Evolutionary conservation across 1,140 invertebrate species (phyloP).

Genomic region (Polypedilum vanderplanki): DNA sequence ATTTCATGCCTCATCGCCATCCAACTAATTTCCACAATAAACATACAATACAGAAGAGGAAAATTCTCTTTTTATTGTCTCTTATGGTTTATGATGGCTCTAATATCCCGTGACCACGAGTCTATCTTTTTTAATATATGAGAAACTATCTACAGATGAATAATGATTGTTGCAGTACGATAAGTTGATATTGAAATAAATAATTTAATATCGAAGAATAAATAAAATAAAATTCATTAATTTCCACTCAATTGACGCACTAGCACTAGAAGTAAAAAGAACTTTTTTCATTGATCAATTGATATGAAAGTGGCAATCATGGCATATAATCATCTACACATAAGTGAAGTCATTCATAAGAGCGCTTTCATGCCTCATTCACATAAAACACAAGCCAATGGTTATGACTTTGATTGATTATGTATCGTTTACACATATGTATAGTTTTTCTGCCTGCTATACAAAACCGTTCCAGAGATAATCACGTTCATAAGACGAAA

Average conservation of each 20-base stretch:
- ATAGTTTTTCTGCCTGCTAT: not conserved
- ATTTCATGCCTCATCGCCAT: slow-evolving; percentile 19
- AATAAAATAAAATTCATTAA: not conserved
- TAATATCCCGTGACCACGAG: slow-evolving; percentile 16
- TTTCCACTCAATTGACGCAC: not conserved
- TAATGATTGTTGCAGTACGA: too few species aligned
- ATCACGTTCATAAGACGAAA: not conserved
- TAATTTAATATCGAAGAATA: not conserved
- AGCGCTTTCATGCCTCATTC: not conserved
- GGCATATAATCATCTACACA: not conserved
- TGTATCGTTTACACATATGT: not conserved
- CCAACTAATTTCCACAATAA: slow-evolving; percentile 1
- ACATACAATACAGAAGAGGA: not conserved
- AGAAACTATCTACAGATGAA: too few species aligned
- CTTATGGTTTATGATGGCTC: slow-evolving; percentile 1
- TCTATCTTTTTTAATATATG: too few species aligned
- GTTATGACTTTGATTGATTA: slow-evolving; percentile 27
- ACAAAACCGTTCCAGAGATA: not conserved
- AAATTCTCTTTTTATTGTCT: not conserved
- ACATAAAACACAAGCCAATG: not conserved
- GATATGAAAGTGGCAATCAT: not conserved
- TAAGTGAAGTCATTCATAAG: not conserved
- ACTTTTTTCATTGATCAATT: not conserved
- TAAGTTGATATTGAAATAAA: not conserved
- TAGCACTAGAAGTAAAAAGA: not conserved